Conservation (phyloP, 2,797 vertebrate genomes). For the Cyclura pinguis region DNA sequence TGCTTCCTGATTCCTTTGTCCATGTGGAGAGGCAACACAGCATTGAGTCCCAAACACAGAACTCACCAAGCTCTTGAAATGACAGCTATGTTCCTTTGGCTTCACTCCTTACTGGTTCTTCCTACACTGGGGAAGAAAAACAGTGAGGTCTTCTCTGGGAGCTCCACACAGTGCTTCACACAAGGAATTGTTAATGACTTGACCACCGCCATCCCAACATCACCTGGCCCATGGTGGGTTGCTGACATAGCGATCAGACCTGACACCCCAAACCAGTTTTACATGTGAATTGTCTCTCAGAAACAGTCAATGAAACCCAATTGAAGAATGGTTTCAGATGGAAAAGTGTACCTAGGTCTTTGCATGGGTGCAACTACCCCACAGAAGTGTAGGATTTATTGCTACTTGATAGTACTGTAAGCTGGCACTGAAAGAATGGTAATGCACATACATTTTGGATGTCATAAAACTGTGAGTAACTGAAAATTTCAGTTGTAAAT, state of each 20-base stretch:
- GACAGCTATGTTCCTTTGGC: neutral
- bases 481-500: neutral
- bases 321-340: neutral
- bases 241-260: neutral
- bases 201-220: neutral
- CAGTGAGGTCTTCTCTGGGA: no score
- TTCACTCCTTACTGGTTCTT: neutral
- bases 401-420: neutral
- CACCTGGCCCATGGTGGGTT: neutral
- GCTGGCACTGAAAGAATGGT: neutral
- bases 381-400: neutral
- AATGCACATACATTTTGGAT: no score
- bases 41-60: no score
- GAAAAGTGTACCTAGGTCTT: neutral
- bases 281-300: neutral
- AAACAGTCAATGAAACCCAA: neutral
- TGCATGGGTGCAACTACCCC: neutral
- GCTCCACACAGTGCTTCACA: neutral
- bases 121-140: neutral
- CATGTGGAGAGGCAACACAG: no score
- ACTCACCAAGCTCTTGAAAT: no score
- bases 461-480: no score
- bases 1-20: no score
- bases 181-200: neutral
- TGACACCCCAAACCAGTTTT: neutral